These are phyloP conservation scores for Brachionus koreanus DNA, from an alignment of 1,140 invertebrate species.

Conservation along the genomic window DNA sequence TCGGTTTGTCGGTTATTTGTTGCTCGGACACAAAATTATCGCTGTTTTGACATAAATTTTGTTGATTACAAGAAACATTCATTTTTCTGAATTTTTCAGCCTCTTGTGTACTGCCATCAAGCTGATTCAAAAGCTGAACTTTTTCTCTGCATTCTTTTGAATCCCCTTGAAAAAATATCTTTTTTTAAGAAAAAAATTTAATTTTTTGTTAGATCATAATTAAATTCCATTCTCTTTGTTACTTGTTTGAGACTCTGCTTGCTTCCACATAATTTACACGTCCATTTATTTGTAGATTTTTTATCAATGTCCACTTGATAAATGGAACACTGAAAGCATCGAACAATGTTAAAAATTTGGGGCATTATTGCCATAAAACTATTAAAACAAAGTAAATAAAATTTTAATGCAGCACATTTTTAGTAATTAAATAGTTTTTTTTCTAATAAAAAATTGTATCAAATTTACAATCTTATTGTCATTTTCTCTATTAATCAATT, in stretches of 20 bases:
- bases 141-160: conserved; percentile 16
- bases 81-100: background rate
- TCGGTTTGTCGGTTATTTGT: background rate
- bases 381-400: background rate
- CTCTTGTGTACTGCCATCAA: background rate
- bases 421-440: background rate
- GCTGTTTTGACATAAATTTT: background rate
- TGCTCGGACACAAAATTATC: background rate
- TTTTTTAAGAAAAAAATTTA: background rate
- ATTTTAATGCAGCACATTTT: background rate
- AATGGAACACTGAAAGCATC: conserved; percentile 28
- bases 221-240: background rate
- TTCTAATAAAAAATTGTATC: no score
- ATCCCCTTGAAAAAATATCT: conserved; percentile 2
- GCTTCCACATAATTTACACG: conserved; percentile 32
- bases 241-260: conserved; percentile 31
- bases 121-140: background rate
- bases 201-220: background rate
- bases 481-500: no score
- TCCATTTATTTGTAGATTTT: conserved; percentile 43
- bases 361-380: background rate
- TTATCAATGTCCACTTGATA: conserved; percentile 37
- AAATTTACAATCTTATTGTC: no score
- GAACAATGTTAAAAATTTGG: conserved; percentile 19
- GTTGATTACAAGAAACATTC: background rate